Evolutionary conservation across 2,888 invertebrate species (phyloP).

Genomic region (Cremastinae sp.): DNA sequence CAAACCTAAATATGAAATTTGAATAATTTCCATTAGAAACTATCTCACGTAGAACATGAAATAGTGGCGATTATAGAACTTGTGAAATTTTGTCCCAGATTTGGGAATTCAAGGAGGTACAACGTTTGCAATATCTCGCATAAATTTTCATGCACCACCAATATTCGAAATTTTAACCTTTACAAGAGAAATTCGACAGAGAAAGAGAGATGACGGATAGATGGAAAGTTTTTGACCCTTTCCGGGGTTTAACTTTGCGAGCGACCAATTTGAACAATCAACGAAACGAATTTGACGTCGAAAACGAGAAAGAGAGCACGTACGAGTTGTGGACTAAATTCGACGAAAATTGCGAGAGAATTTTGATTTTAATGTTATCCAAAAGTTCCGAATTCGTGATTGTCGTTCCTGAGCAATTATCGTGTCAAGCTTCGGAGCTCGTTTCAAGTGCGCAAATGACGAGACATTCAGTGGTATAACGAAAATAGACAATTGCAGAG

Average conservation of each 20-base stretch:
- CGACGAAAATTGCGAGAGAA: conserved; percentile 12
- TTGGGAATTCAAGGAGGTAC: conserved; percentile 48
- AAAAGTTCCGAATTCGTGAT: conserved; percentile 10
- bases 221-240: conserved; percentile 44
- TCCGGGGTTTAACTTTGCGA: conserved; percentile 42
- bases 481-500: too few species aligned
- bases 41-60: conserved; percentile 73
- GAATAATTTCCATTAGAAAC: conserved; percentile 75
- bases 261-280: conserved; percentile 36
- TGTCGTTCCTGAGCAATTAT: conserved; percentile 10
- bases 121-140: too few species aligned
- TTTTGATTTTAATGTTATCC: conserved; percentile 24
- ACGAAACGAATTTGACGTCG: conserved; percentile 23
- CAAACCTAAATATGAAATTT: conserved; percentile 67
- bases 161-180: too few species aligned
- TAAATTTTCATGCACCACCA: too few species aligned
- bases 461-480: too few species aligned
- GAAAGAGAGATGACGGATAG: conserved; percentile 11
- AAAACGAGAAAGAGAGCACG: conserved; percentile 6
- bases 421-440: too few species aligned
- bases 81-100: conserved; percentile 68
- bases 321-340: conserved; percentile 8
- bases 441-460: too few species aligned
- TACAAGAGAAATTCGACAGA: not conserved
- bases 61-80: conserved; percentile 75